Base-by-base conservation (phyloP, 2,113 vertebrate genomes). In the Melanostigma gelatinosum region DNA sequence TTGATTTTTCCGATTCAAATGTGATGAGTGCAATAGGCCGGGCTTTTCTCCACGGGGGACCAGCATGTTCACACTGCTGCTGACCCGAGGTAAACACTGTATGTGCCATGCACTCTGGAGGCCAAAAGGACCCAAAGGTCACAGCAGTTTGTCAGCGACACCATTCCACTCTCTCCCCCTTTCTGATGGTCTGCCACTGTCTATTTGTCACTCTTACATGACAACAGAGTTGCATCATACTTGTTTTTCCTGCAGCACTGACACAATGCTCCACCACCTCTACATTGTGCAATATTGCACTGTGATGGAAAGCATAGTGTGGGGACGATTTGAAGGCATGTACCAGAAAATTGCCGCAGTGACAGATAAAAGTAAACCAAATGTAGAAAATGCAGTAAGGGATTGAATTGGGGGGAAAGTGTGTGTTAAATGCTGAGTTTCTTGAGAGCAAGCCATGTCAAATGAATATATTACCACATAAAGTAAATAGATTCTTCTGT, bases 401-500 rank as follows among this genome's bases (percentile, higher is more conserved):
- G 63, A 66, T 72, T 86, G 22, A 75, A 57, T 38, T 57, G 60
- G 36, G 69, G 69, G 32, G 67, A 38, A 75, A 46, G 67, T 54
- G 75, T 58, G 61, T 62, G 83, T 83, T 73, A 83, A 87, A 85
- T 55, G 83, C 68, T 74, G 79, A 79, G 44, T 87, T 91, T 88
- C 83, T 80, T 74, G 46, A 73, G 85, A 88, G 82, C 72, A 61
- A 77, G 84, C 70, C 85, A 87, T 88, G 92, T 91, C 90, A 93
- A 93, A 93, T 92, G 80, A 93, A 93, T 92, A 89, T 85, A 94
- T 94, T 93, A 93, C 88, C 67, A 87, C 91, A 92, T 89, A 94
- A 87, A 93, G 90, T 93, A 94, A 95, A 94, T 94, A 93, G 92
- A 94, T 94, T 94, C 89, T 91, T 91, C 91, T 94, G 91, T 94